phyloP scores from a whole-genome alignment of 2,797 vertebrate species.

The Sebastes melanostomus region DNA sequence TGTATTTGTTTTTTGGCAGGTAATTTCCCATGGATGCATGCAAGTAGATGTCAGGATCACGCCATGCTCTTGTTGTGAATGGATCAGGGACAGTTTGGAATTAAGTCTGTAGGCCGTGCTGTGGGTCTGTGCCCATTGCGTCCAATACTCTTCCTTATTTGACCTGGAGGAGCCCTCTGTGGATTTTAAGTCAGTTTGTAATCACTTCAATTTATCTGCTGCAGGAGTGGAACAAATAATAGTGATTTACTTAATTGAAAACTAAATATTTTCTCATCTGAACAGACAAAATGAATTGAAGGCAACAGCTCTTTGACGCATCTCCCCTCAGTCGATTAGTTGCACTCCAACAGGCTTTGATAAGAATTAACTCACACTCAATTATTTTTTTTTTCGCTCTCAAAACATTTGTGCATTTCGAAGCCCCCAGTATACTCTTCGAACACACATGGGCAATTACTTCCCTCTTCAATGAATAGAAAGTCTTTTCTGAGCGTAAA shows the following conservation, averaged over 20 bases:
- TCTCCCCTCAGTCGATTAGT: slow-evolving; percentile 81
- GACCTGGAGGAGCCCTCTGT: slow-evolving; percentile 59
- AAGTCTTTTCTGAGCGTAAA: slow-evolving; percentile 33
- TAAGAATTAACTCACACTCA: slow-evolving; percentile 83
- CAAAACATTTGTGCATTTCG: slow-evolving; percentile 74
- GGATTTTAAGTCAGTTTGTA: slow-evolving; percentile 70
- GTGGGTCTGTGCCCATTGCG: slow-evolving; percentile 34
- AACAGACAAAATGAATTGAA: slow-evolving; percentile 81
- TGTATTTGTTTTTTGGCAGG: neutral
- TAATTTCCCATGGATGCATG: neutral
- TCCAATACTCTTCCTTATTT: slow-evolving; percentile 44
- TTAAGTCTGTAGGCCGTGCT: slow-evolving; percentile 11
- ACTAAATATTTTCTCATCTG: slow-evolving; percentile 82
- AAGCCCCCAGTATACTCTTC: slow-evolving; percentile 65
- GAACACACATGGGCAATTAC: slow-evolving; percentile 72
- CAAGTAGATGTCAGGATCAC: neutral
- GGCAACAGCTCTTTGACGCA: slow-evolving; percentile 75
- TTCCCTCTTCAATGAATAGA: slow-evolving; percentile 55
- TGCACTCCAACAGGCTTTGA: slow-evolving; percentile 84
- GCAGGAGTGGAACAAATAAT: slow-evolving; percentile 81
- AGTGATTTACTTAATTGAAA: slow-evolving; percentile 85
- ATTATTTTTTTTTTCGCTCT: slow-evolving; percentile 73
- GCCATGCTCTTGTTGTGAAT: neutral
- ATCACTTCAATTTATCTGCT: slow-evolving; percentile 79
- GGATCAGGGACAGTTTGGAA: neutral